Conservation (phyloP, 2,113 vertebrate species). For the Dunckerocampus dactyliophorus region DNA sequence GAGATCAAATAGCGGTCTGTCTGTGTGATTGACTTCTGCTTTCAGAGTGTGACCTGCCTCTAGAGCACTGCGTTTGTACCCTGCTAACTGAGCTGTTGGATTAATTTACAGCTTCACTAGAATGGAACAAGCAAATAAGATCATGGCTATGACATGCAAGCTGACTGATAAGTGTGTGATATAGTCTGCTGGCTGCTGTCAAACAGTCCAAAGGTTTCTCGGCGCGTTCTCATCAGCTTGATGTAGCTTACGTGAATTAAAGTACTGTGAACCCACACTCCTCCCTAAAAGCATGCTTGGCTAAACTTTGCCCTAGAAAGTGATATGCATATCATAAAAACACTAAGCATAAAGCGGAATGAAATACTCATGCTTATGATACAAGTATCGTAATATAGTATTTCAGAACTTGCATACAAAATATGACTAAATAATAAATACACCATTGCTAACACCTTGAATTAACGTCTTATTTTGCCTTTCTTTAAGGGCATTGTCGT, state of each 20-base stretch:
- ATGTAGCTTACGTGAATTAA: conserved; percentile 22
- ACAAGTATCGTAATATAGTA: too few species aligned
- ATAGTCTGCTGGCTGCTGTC: conserved; percentile 2
- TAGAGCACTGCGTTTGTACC: background rate
- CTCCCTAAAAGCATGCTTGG: conserved; percentile 2
- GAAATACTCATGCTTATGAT: too few species aligned
- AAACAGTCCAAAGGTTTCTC: conserved; percentile 14
- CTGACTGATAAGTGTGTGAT: background rate
- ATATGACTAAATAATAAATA: too few species aligned
- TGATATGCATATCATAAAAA: background rate
- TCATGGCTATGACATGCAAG: background rate
- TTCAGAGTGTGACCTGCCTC: too few species aligned
- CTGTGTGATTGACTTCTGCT: too few species aligned
- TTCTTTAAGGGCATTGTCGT: too few species aligned
- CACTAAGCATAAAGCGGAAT: background rate
- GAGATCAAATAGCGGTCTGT: too few species aligned
- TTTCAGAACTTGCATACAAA: too few species aligned
- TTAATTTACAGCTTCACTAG: conserved; percentile 32
- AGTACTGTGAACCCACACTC: conserved; percentile 15
- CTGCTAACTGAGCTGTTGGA: conserved; percentile 14
- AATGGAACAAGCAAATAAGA: conserved; percentile 6
- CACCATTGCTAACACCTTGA: too few species aligned
- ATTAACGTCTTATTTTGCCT: too few species aligned
- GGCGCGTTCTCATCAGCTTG: conserved; percentile 27
- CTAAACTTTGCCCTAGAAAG: conserved; percentile 16